Base-by-base conservation (phyloP, 2,888 invertebrate species). In the Hyppa rectilinea region DNA sequence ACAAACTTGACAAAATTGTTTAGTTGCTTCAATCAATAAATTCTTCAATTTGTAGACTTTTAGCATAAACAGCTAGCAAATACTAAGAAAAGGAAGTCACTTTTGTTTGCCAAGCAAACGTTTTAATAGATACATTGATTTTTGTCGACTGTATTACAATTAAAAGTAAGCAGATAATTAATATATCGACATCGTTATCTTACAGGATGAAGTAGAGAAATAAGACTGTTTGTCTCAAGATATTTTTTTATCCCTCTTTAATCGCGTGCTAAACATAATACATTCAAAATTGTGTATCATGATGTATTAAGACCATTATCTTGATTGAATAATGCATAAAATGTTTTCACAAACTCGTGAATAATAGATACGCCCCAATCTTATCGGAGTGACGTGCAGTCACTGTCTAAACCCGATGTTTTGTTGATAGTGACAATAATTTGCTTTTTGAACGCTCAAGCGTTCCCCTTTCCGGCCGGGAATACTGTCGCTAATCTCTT, bases 311-410 rank as follows among this genome's bases (percentile, higher is more conserved):
- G 60, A 52, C 56, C 63, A 61, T 75, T 45, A 67, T 64, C 40
- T 49, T 70, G 63, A 71, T 75, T 70, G 63, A 79, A 80, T 71
- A 64, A 67, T 80, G 79, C 65, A 75, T 79, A 67, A 17, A 50
- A 75, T 58, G 60, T 79, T 74, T 79, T 75, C 60, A 66, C 75
- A 36, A 76, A 80, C 66, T 47, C 20, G 67, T 80, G 68, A 80
- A 71, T 62, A 79, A 75, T 71, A 71, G 55, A 71, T 77, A 64
- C 34, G 17, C 31, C 31, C 43, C 52, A 53, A 63, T 66, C 71
- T 80, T 77, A 82, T 82, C 82, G 17, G 38, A 47, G 50, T 71
- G 80, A 72, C 71, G 52, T 34, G 49, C 49, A 29, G 47, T 75
- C 52, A 49, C 55, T 73, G 80, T 78, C 71, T 61, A 38, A 59